Evolutionary conservation across 2,888 invertebrate species (phyloP).

Genomic region (Proisotoma minuta): DNA sequence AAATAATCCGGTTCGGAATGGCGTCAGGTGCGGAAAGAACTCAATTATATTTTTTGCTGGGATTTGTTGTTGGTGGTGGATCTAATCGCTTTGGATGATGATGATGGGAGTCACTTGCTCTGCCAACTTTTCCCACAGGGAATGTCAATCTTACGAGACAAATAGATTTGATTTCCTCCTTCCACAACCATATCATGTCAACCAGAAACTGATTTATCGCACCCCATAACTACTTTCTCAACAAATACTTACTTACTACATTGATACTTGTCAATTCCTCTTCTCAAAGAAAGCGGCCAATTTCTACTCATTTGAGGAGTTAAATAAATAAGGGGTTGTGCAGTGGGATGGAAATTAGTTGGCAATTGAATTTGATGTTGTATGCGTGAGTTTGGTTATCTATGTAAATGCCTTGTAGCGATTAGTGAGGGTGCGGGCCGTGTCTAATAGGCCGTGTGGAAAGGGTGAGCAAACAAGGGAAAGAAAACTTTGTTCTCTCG

Average conservation of each 20-base stretch:
- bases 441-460: slow-evolving; percentile 33
- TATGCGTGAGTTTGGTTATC: neutral
- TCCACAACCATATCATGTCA: slow-evolving; percentile 30
- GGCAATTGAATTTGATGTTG: neutral
- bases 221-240: neutral
- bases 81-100: neutral
- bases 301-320: no score
- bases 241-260: no score
- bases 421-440: slow-evolving; percentile 36
- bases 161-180: slow-evolving; percentile 45
- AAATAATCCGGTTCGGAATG: no score
- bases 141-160: slow-evolving; percentile 42
- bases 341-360: no score
- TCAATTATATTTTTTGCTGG: neutral
- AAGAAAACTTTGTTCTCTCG: slow-evolving; percentile 14
- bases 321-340: no score
- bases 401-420: slow-evolving; percentile 21
- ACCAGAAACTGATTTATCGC: slow-evolving; percentile 6
- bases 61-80: neutral
- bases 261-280: no score
- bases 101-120: neutral
- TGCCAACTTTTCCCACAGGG: slow-evolving; percentile 35
- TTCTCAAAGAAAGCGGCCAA: no score
- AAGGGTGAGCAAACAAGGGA: slow-evolving; percentile 31
- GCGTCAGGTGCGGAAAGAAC: no score